Percentiles rank a stretch among this genome's conserved stretches.
Conservation (phyloP, 2,888 invertebrate genomes). For the Parelbella ahira region DNA sequence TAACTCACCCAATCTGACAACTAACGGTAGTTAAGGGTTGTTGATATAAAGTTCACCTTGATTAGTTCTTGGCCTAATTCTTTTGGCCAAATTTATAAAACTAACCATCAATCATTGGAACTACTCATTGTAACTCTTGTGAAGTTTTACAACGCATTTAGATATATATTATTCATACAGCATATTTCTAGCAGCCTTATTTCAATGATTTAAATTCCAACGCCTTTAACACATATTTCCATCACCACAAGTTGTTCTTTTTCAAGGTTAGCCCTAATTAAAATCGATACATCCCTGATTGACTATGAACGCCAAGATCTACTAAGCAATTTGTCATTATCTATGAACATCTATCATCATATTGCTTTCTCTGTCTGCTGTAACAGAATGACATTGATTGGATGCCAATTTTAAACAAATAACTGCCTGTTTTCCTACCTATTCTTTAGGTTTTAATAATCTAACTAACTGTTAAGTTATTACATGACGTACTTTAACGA, state of each 20-base stretch:
- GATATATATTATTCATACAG: too few relatives aligned
- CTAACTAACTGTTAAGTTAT: too few relatives aligned
- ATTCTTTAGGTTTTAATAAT: too few relatives aligned
- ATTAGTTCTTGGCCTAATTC: constrained; percentile 65
- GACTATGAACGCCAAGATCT: constrained; percentile 7
- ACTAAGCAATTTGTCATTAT: neutral
- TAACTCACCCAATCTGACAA: constrained; percentile 59
- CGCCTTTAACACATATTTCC: too few relatives aligned
- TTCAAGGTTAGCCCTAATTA: constrained; percentile 1
- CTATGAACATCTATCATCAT: constrained; percentile 13
- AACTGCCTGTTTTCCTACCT: too few relatives aligned
- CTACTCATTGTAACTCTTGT: constrained; percentile 32
- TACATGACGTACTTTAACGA: constrained; percentile 24
- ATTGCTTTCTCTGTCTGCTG: constrained; percentile 4
- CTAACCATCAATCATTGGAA: constrained; percentile 64
- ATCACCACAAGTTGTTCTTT: too few relatives aligned
- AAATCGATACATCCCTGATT: constrained; percentile 3
- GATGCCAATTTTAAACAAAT: too few relatives aligned
- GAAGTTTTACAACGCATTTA: neutral
- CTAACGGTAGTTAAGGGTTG: constrained; percentile 50
- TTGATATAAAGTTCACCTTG: constrained; percentile 58
- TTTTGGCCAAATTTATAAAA: constrained; percentile 60
- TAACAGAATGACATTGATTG: constrained; percentile 1
- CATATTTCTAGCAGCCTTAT: too few relatives aligned
- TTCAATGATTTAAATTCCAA: too few relatives aligned